Conservation (phyloP, 2,888 invertebrate species). For the Xanthorhoe designata region DNA sequence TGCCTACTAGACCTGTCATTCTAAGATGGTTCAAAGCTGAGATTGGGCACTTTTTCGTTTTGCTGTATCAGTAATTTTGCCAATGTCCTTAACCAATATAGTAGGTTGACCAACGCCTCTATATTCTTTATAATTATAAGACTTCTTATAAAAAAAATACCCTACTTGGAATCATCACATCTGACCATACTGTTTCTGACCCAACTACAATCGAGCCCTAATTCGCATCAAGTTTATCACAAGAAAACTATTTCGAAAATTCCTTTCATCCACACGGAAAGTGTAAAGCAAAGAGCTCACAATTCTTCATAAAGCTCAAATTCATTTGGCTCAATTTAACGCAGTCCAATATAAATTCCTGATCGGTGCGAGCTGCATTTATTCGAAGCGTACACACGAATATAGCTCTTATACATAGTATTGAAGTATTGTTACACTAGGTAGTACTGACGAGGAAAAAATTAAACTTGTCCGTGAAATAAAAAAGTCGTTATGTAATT, state of each 20-base stretch:
- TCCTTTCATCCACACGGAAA: neutral
- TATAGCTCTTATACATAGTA: constrained; percentile 12
- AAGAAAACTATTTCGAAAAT: neutral
- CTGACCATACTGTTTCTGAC: too few relatives aligned
- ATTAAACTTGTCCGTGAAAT: neutral
- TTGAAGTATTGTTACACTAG: constrained; percentile 5
- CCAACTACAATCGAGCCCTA: too few relatives aligned
- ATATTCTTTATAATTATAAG: too few relatives aligned
- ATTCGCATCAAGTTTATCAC: neutral
- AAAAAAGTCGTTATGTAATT: too few relatives aligned
- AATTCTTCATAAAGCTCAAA: constrained; percentile 18
- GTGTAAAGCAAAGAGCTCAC: constrained; percentile 9
- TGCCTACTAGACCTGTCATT: too few relatives aligned
- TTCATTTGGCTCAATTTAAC: constrained; percentile 25
- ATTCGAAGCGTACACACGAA: constrained; percentile 38
- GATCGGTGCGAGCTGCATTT: constrained; percentile 48
- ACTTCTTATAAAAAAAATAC: too few relatives aligned
- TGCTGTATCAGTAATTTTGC: too few relatives aligned
- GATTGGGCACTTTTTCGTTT: too few relatives aligned
- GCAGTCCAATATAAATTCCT: constrained; percentile 24
- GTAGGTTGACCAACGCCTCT: too few relatives aligned
- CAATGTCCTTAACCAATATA: too few relatives aligned
- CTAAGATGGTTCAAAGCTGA: too few relatives aligned
- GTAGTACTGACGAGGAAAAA: constrained; percentile 14
- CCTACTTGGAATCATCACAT: too few relatives aligned